Conservation (phyloP, 2,113 vertebrate genomes). For the Eulemur rufifrons region DNA sequence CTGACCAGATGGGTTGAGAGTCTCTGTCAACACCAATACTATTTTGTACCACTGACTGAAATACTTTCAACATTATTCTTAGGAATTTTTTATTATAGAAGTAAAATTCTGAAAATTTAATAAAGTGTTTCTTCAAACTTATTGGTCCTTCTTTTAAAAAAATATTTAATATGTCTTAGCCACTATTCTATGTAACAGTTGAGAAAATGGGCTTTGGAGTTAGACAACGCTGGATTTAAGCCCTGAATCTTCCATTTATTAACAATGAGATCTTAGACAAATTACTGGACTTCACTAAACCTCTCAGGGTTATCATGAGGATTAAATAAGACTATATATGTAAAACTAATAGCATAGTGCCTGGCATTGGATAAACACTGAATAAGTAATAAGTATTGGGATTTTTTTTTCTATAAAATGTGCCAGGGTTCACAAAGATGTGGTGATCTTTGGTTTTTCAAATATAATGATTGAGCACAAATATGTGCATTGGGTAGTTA, state of each 20-base stretch:
- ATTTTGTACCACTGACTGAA: conserved; percentile 69
- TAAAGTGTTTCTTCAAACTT: conserved; percentile 57
- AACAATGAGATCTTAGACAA: background rate
- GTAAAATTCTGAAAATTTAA: conserved; percentile 64
- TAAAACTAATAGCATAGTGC: background rate
- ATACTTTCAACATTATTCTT: conserved; percentile 62
- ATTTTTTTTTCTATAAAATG: conserved; percentile 1
- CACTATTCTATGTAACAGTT: background rate
- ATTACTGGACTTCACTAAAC: background rate
- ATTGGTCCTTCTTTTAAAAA: conserved; percentile 31
- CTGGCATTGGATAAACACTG: background rate
- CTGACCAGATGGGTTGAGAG: conserved; percentile 66
- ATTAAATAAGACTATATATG: background rate
- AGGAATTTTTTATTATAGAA: conserved; percentile 53
- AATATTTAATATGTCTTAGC: background rate
- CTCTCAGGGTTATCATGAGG: background rate
- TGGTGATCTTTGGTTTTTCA: background rate
- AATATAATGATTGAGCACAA: conserved; percentile 26
- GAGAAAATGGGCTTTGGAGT: background rate
- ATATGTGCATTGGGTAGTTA: background rate
- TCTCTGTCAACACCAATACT: conserved; percentile 73
- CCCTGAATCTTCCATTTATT: background rate
- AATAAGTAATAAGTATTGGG: conserved; percentile 19
- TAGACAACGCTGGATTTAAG: background rate
- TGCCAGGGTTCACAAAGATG: background rate